Base-by-base conservation (phyloP, 2,113 vertebrate genomes). In the Phocoena phocoena region DNA sequence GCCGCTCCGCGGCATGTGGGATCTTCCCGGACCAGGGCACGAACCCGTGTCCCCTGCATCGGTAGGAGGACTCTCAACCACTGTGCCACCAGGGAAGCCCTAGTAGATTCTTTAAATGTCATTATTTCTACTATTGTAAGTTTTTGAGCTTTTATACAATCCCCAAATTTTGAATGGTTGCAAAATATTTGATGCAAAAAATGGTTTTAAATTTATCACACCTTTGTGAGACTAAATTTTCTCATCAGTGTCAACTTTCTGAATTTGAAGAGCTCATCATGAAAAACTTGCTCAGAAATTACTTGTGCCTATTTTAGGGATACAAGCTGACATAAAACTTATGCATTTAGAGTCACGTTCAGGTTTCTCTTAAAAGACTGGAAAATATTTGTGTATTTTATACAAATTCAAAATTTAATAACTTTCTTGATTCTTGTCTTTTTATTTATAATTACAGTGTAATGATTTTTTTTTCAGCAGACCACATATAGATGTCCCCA, bases 211-310 rank as follows among this genome's bases (percentile, higher is more conserved):
- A 94, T 67, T 55, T 84, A 67, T 68, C 58, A 70, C 21, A 17
- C 17, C 38, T 58, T 93, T 93, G 68, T 93, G 67, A 70, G 23
- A 65, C 26, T 60, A 74, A 68, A 47, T 23, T 70, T 81, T 93
- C 65, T 77, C 25, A 86, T 70, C 47, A 74, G 18, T 76, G 21
- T 62, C 38, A 65, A 25, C 58, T 50, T 8, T 70, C 26, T 82
- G 85, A 85, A 68, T 92, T 73, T 90, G 58, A 85, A 96, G 33
- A 60, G 28, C 15, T 80, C 25, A 31, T 81, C 15, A 70, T 74
- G 50, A 85, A 85, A 79, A 86, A 65, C 60, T 71, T 73, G 79
- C 63, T 88, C 63, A 91, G n/a, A 28, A 90, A 90, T 88, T 68
- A 17, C 47, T 83, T 79, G 28, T 58, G 38, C 15, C 13, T 53